Base-by-base conservation (phyloP, 53 echinoderm and acorn worm genomes). In the Holothuria leucospilota region DNA sequence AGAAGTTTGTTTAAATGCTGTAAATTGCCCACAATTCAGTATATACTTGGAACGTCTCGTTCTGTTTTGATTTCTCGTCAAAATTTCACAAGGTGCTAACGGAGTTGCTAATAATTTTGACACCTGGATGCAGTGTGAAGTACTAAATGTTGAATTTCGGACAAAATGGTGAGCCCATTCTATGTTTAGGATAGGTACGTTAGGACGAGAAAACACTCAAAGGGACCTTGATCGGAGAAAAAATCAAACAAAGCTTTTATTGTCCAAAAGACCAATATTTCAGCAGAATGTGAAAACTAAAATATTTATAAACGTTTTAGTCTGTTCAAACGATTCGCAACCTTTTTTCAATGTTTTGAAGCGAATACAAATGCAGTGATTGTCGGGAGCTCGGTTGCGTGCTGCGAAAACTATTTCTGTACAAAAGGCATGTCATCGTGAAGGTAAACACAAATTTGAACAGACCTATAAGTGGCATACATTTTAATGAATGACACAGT, bases 41-140 rank as follows among this genome's bases (percentile, higher is more conserved):
- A 12, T 53, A 78, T 27, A 52, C 56, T 59, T 78, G 24, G 78
- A 59, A 56, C 78, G 20, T 29, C n/a, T 27, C 25, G 29, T 27
- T 80, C 59, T 80, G 80, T 59, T 80, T 80, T 80, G 56, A 80
- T 80, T 80, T 80, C 80, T 60, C 0, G 18, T 56, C 56, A 56
- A 56, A 15, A 16, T 80, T 24, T 15, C 20, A 21, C 53, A 80
- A 80, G 80, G 80, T 80, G 80, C 59, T 53, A 62, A 61, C 61
- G 52, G 59, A 20, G 80, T n/a, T 59, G 26, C 38, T 59, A 80
- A 59, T 59, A 59, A 59, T 80, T 80, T 80, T 61, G 80, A 60
- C 59, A 61, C 80, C 53, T 61, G 59, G 80, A n/a, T 59, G 56
- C 18, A 12, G 80, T 60, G 21, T 6, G 20, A 60, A 59, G 15